Conservation (phyloP, 2,113 vertebrate species). For the Perognathus longimembris region DNA sequence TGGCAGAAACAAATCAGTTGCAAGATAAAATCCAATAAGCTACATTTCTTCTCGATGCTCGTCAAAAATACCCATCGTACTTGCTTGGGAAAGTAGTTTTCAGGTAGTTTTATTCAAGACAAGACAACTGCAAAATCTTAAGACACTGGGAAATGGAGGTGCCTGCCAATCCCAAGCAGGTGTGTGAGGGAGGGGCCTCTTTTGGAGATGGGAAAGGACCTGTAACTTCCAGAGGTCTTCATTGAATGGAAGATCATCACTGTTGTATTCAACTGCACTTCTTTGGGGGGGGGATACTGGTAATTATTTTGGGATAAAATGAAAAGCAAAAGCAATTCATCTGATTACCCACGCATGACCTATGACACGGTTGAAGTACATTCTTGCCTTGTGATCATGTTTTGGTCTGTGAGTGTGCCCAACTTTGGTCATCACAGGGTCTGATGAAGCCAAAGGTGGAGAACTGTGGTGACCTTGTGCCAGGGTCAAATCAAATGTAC, state of each 20-base stretch:
- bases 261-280: neutral
- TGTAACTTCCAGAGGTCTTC: neutral
- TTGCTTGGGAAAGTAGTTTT: slow-evolving; percentile 54
- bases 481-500: neutral
- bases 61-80: slow-evolving; percentile 57
- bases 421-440: neutral
- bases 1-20: slow-evolving; percentile 76
- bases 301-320: neutral
- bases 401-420: neutral
- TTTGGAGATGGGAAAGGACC: neutral
- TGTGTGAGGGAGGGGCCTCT: neutral
- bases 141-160: neutral
- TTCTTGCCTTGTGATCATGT: neutral
- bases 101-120: slow-evolving; percentile 37
- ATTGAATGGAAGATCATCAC: neutral
- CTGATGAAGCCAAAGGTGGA: neutral
- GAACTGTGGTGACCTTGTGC: neutral
- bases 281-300: slow-evolving; percentile 7
- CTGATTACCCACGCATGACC: neutral
- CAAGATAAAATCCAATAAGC: slow-evolving; percentile 74
- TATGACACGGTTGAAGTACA: neutral
- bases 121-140: neutral
- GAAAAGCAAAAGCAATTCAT: neutral
- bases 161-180: neutral
- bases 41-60: slow-evolving; percentile 10